Conservation (phyloP, 2,888 invertebrate genomes). For the Meloe dianella region DNA sequence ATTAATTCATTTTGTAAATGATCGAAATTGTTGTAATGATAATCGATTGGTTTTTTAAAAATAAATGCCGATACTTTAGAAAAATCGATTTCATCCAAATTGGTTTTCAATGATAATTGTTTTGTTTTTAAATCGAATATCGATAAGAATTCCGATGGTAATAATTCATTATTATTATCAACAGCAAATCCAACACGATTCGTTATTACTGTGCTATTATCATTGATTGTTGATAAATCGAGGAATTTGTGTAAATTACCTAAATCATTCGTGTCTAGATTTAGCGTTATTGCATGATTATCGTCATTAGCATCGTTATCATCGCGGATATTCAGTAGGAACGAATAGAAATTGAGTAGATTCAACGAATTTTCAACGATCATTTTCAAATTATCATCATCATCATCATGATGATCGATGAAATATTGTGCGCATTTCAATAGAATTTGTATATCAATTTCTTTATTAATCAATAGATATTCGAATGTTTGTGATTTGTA, state of each 20-base stretch:
- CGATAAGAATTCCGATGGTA: slow-evolving; percentile 64
- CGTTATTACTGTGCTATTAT: slow-evolving; percentile 47
- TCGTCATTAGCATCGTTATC: slow-evolving; percentile 44
- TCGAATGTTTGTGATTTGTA: slow-evolving; percentile 75
- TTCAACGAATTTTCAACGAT: slow-evolving; percentile 49
- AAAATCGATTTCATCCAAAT: slow-evolving; percentile 54
- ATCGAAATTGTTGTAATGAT: slow-evolving; percentile 40
- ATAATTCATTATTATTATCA: slow-evolving; percentile 60
- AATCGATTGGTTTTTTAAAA: slow-evolving; percentile 50
- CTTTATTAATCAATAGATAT: slow-evolving; percentile 70
- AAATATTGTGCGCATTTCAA: slow-evolving; percentile 62
- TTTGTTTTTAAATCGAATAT: slow-evolving; percentile 59
- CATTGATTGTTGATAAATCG: slow-evolving; percentile 62
- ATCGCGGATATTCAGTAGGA: slow-evolving; percentile 38
- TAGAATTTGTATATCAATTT: slow-evolving; percentile 68
- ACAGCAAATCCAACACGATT: slow-evolving; percentile 33
- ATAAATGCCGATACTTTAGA: slow-evolving; percentile 56
- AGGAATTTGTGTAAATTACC: slow-evolving; percentile 70
- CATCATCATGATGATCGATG: slow-evolving; percentile 49
- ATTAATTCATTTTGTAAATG: slow-evolving; percentile 44
- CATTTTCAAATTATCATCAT: slow-evolving; percentile 40
- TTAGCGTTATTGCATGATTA: slow-evolving; percentile 23
- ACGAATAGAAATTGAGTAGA: slow-evolving; percentile 51
- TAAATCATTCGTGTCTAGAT: slow-evolving; percentile 65
- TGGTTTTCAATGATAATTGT: slow-evolving; percentile 52